Evolutionary conservation across 1,140 invertebrate species (phyloP), one percentile per base, ranked within the genome.

Genomic region (Drosophila nasuta): DNA sequence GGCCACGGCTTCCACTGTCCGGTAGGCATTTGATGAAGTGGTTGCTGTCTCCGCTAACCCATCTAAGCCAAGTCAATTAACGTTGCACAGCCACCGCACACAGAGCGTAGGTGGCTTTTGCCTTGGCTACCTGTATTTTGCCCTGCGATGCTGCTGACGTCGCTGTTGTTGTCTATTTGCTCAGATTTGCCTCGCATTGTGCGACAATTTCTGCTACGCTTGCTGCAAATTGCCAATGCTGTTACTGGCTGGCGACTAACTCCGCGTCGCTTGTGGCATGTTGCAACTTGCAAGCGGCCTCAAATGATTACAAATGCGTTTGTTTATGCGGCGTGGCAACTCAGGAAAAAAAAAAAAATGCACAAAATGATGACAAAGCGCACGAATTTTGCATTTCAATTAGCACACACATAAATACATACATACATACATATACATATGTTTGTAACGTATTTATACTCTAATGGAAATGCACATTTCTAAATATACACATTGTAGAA

Each of bases 1-100:
- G 54, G 49, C 56, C 77, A 52, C 30, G 15, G 28, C 17, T 43
- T 13, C 54, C 13, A 41, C 49, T 46, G n/a, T 54, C 11, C 45
- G 11, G 38, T 43, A 45, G 46, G 20, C 67, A 49, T 65, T 56
- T 88, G 74, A 83, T 87, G 58, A 73, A 87, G 82, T 86, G 69
- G 45, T 72, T 56, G 35, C 52, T 38, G 38, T 54, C 62, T 30
- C 51, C 20, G 25, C 28, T 43, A 6, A 7, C 28, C 66, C 35
- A 25, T 65, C 10, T 43, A 48, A 68, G 80, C 69, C 83, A 73
- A 77, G 83, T 77, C 82, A 87, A 88, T 87, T 88, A 87, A 71
- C 82, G 74, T 65, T 64, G 65, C 75, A 30, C 59, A 38, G 45
- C 30, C 20, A 25, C 20, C 20, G 20, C 20, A 25, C 20, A 25